Conservation (phyloP, 2,797 vertebrate genomes). For the Ispidina lecontei region DNA sequence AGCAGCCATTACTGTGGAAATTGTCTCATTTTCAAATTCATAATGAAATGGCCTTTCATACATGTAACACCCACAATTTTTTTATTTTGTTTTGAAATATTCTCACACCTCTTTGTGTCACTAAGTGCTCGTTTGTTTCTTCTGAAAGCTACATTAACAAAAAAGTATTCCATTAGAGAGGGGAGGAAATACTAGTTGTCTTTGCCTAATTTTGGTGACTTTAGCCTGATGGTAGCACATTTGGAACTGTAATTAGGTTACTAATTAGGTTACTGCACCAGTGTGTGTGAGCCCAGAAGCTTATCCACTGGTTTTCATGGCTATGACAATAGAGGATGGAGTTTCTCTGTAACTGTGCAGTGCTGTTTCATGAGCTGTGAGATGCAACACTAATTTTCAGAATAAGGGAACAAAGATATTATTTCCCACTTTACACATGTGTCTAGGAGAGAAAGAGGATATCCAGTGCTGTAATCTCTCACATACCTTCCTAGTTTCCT, state of each 20-base stretch:
- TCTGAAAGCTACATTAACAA: conserved; percentile 8
- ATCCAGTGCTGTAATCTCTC: background rate
- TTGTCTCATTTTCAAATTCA: conserved; percentile 25
- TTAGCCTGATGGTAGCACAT: background rate
- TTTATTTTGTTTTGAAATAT: conserved; percentile 16
- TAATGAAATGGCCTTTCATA: background rate
- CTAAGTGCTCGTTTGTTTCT: conserved; percentile 22
- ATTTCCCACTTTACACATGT: background rate
- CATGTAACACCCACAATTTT: background rate
- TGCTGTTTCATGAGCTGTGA: background rate
- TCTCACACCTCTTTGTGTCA: conserved; percentile 2
- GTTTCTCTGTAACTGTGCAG: background rate
- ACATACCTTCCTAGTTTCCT: background rate
- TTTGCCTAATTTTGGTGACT: background rate
- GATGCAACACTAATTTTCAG: background rate
- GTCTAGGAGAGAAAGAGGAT: background rate
- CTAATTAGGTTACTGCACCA: background rate
- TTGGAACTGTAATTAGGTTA: background rate
- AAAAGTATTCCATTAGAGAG: background rate
- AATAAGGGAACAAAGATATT: background rate
- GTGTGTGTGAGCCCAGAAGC: background rate
- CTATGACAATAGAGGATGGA: background rate
- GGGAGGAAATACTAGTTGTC: background rate
- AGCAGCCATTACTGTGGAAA: background rate
- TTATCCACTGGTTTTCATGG: background rate